phyloP scores from a whole-genome alignment of 2,888 invertebrate genomes.

The Catocala sponsa region DNA sequence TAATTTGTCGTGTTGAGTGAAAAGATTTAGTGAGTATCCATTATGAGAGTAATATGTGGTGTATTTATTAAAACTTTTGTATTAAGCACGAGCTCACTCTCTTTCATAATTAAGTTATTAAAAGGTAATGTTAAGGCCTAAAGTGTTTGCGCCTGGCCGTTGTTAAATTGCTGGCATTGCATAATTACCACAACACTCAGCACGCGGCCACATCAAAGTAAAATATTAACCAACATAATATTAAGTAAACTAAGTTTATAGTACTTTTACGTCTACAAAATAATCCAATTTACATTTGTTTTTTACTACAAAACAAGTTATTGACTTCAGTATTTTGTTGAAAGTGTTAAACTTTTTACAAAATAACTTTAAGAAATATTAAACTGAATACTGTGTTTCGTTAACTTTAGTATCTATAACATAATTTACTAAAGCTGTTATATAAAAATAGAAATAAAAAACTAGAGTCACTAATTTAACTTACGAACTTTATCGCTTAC shows the following conservation, averaged over 20 bases:
- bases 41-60: not conserved
- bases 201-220: slow-evolving; percentile 11
- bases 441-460: too few species aligned
- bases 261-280: too few species aligned
- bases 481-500: slow-evolving; percentile 30
- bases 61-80: not conserved
- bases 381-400: too few species aligned
- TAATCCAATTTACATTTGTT: too few species aligned
- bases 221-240: not conserved
- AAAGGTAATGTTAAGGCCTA: slow-evolving; percentile 7
- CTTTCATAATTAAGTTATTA: not conserved
- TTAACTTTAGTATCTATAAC: too few species aligned
- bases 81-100: too few species aligned
- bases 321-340: too few species aligned
- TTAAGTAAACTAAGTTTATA: not conserved
- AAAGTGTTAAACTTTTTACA: too few species aligned
- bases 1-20: not conserved
- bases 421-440: too few species aligned
- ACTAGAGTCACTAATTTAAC: slow-evolving; percentile 16
- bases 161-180: slow-evolving; percentile 8
- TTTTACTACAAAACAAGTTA: too few species aligned
- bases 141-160: not conserved
- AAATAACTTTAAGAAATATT: too few species aligned
- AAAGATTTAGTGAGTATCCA: not conserved
- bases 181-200: slow-evolving; percentile 8